Evolutionary conservation across 2,888 invertebrate species (phyloP).

Genomic region (Xestia xanthographa): DNA sequence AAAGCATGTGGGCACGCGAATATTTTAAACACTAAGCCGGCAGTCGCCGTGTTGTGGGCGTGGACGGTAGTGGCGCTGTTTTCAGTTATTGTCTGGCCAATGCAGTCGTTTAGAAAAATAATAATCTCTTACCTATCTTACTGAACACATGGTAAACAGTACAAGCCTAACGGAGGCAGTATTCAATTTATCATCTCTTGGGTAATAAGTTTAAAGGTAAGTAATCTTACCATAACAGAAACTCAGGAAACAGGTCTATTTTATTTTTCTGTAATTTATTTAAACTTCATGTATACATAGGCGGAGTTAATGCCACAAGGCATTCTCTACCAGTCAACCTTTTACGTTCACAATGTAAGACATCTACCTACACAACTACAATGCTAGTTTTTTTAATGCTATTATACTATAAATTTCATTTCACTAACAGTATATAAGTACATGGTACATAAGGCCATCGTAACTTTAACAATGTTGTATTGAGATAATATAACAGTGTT

Average conservation of each 20-base stretch:
- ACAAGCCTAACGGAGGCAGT: background rate
- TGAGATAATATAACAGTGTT: conserved; percentile 57
- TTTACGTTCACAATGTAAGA: conserved; percentile 30
- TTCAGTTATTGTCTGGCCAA: background rate
- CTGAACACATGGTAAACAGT: background rate
- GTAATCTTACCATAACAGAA: background rate
- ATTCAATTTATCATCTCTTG: background rate
- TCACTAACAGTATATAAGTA: conserved; percentile 48
- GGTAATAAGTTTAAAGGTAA: background rate
- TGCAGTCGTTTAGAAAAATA: background rate
- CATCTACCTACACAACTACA: conserved; percentile 26
- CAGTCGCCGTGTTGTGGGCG: background rate
- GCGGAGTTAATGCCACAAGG: too few relatives aligned
- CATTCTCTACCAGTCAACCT: too few relatives aligned
- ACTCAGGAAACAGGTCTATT: conserved; percentile 19
- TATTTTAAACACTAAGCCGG: background rate
- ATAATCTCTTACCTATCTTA: background rate
- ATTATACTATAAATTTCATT: conserved; percentile 65
- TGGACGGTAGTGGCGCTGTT: background rate
- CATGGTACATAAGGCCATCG: conserved; percentile 24
- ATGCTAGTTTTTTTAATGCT: conserved; percentile 53
- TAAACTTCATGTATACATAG: too few relatives aligned
- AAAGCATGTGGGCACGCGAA: background rate
- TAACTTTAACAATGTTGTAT: conserved; percentile 61
- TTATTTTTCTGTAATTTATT: background rate